Base-by-base conservation (phyloP, 2,113 vertebrate genomes). In the Megaleporinus macrocephalus region DNA sequence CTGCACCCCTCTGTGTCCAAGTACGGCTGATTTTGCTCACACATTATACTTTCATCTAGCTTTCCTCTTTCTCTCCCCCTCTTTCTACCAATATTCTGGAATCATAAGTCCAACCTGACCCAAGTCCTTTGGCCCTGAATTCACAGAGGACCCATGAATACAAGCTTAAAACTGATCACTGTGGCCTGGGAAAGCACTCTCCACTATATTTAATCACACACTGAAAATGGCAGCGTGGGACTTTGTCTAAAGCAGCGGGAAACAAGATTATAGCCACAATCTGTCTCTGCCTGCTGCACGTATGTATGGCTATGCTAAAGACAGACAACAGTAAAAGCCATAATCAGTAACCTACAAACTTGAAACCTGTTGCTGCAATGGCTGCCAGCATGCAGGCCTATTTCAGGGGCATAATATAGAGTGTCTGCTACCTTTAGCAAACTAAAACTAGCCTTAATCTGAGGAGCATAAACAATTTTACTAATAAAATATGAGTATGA, bases 111-210 rank as follows among this genome's bases (percentile, higher is more conserved):
- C 26, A 82, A 30, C 33, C n/a, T 62, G 53, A 78, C 49, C 41
- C 51, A 76, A 49, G 49, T 73, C 29, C 44, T 22, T 18, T 41
- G 41, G 20, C 26, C 33, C 72, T 47, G 6, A 62, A 65, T 71
- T 82, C 80, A 76, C 72, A 26, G 61, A 63, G 66, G 65, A 41
- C 44, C 44, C n/a, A 44, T 30, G 49, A 44, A 69, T 55, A 24
- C 78, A 71, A 16, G 24, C 47, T 51, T 22, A 0, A 13, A 30
- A 24, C 33, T 74, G 51, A 14, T 70, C 49, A 86, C 36, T 73
- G 29, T 29, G 78, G 62, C 14, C 75, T 91, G 89, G 87, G 89
- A 90, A 86, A 85, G 82, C 73, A 79, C 73, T 82, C 9, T 24
- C 36, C 55, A 77, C 78, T 87, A 86, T 78, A 85, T 86, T 83